Evolutionary conservation across 1,140 invertebrate species (phyloP), one percentile per base, ranked within the genome.

Genomic region (Riptortus pedestris): DNA sequence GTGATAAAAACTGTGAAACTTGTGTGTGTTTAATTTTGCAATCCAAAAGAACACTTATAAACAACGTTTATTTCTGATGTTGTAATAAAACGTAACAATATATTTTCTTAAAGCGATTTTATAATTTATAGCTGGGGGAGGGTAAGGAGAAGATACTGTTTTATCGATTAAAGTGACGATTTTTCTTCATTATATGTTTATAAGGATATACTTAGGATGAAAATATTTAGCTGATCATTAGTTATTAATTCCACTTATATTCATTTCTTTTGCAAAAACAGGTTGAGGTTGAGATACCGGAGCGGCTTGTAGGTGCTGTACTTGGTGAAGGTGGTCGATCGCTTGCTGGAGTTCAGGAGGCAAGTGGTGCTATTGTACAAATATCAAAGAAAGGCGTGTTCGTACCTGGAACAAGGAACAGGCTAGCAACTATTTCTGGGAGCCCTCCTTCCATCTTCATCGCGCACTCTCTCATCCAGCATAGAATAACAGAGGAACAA

Each of bases 371-470:
- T 74, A 95, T 90, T 79, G 93, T 98, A 77, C 93, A 97, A 81
- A 96, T 98, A 77, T 96, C 93, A 69, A 98, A 98, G 83, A 96
- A 97, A 80, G 94, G 93, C 73, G 91, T 91, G 72, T 96, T 93
- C 80, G 91, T 91, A 71, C 93, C 93, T 68, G 92, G 93, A 74
- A 96, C 93, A 66, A 88, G 92, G 75, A 96, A 96, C 81, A 87
- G 95, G 72, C 93, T 96, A 77, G 95, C 98, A 67, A 93, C 93
- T 75, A 95, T 96, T 77, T 87, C 86, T 72, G 94, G 93, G 76
- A 85, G 85, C 71, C 83, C 85, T 69, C 85, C 83, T 78, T 87
- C 90, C 75, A 93, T 96, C 75, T 81, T 80, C 74, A 89, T 85
- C 76, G 93, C 94, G 75, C 88, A 93, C 73, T 92, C 88, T 80